Evolutionary conservation across 2,888 invertebrate species (phyloP).

Genomic region (Drosophila ustulata): DNA sequence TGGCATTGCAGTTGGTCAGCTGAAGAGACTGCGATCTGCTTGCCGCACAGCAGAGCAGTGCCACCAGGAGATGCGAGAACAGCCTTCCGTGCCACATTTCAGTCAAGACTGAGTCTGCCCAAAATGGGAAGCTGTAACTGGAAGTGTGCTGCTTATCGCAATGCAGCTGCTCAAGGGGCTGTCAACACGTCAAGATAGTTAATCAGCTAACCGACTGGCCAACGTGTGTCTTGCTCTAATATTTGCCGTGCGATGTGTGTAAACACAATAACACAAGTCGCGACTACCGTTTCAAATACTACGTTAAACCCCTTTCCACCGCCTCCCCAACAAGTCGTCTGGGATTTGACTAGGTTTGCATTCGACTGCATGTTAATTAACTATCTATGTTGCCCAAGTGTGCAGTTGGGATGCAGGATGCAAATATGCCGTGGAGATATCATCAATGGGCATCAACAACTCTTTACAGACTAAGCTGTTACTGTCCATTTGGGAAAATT

Average conservation of each 20-base stretch:
- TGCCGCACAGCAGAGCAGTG: slow-evolving; percentile 15
- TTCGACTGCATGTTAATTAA: slow-evolving; percentile 21
- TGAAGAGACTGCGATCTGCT: slow-evolving; percentile 1
- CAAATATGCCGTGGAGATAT: neutral
- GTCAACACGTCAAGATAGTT: slow-evolving; percentile 73
- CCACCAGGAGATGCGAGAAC: neutral
- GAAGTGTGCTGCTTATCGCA: slow-evolving; percentile 55
- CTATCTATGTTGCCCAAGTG: neutral
- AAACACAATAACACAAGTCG: slow-evolving; percentile 24
- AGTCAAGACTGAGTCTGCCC: slow-evolving; percentile 43
- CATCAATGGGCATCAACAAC: too few species aligned
- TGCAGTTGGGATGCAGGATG: neutral
- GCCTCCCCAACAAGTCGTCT: neutral
- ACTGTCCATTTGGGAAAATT: too few species aligned
- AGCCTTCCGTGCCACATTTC: slow-evolving; percentile 45
- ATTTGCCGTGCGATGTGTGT: slow-evolving; percentile 46
- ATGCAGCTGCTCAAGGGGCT: slow-evolving; percentile 64
- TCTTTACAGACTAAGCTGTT: too few species aligned
- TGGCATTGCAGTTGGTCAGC: slow-evolving; percentile 62
- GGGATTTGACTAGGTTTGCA: slow-evolving; percentile 6
- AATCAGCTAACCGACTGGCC: slow-evolving; percentile 58
- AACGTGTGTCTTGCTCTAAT: slow-evolving; percentile 45
- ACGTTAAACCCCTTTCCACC: too few species aligned
- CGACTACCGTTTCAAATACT: slow-evolving; percentile 17
- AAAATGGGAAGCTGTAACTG: slow-evolving; percentile 25